Evolutionary conservation across 2,888 invertebrate species (phyloP).

Genomic region (Drosophila affinis): DNA sequence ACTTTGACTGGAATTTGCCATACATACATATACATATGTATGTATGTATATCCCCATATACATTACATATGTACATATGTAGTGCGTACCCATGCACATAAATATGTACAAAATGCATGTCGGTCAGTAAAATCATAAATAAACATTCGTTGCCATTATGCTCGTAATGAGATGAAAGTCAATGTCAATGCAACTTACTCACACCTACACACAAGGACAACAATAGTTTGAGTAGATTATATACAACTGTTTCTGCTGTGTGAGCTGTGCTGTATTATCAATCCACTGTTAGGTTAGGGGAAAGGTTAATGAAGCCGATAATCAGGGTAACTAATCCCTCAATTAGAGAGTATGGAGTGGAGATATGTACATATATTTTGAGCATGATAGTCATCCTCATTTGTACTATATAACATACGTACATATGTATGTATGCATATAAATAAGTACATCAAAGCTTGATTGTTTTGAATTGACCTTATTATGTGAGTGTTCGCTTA

Average conservation of each 20-base stretch:
- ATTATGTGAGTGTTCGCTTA: background rate
- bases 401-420: background rate
- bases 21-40: constrained; percentile 19
- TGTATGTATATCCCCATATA: constrained; percentile 12
- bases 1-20: constrained; percentile 45
- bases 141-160: constrained; percentile 66
- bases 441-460: background rate
- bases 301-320: constrained; percentile 66
- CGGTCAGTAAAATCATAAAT: constrained; percentile 64
- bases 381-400: no score
- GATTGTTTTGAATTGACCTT: background rate
- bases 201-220: constrained; percentile 28
- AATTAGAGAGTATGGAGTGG: constrained; percentile 19
- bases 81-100: background rate
- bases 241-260: constrained; percentile 28
- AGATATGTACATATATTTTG: no score
- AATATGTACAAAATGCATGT: constrained; percentile 3
- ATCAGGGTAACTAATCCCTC: constrained; percentile 60
- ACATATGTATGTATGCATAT: background rate
- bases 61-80: background rate
- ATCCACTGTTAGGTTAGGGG: constrained; percentile 31
- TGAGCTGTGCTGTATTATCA: constrained; percentile 17
- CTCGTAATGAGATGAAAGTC: constrained; percentile 77
- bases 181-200: constrained; percentile 66
- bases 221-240: constrained; percentile 29